These are phyloP conservation scores for Fragum fragum DNA, from an alignment of 2,888 invertebrate species.

Conservation along the genomic window DNA sequence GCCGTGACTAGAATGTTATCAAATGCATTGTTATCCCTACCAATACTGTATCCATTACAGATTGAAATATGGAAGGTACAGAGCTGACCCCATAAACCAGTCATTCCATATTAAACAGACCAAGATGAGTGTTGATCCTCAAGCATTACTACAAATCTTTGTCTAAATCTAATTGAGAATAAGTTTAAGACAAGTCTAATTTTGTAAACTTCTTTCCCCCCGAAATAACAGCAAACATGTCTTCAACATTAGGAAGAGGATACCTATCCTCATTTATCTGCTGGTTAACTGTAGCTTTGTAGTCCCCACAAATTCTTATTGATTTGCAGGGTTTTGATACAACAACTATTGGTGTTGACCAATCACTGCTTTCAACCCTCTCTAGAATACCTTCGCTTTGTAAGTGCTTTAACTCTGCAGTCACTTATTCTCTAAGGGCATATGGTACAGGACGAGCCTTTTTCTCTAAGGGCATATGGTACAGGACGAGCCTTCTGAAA, in stretches of 20 bases:
- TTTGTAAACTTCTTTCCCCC: slow-evolving; percentile 63
- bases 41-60: slow-evolving; percentile 56
- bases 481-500: slow-evolving; percentile 51
- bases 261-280: slow-evolving; percentile 72
- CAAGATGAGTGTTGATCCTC: slow-evolving; percentile 61
- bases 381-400: slow-evolving; percentile 36
- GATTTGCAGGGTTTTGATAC: slow-evolving; percentile 55
- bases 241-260: slow-evolving; percentile 60
- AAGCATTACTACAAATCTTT: slow-evolving; percentile 47
- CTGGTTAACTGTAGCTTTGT: slow-evolving; percentile 72
- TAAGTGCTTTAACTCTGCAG: slow-evolving; percentile 38
- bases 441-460: slow-evolving; percentile 46
- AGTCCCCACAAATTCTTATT: slow-evolving; percentile 63
- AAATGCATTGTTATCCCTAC: slow-evolving; percentile 26
- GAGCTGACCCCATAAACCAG: slow-evolving; percentile 56
- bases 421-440: slow-evolving; percentile 38
- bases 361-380: slow-evolving; percentile 50
- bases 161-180: slow-evolving; percentile 55
- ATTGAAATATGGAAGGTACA: slow-evolving; percentile 58
- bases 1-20: slow-evolving; percentile 57
- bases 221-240: slow-evolving; percentile 61
- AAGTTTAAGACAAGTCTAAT: slow-evolving; percentile 60
- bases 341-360: slow-evolving; percentile 69
- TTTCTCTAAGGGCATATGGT: slow-evolving; percentile 45
- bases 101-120: slow-evolving; percentile 51